A percentile compares a stretch with the other conserved stretches of the same genome.
Conservation (phyloP, 2,797 vertebrate species). For the Salmo trutta region DNA sequence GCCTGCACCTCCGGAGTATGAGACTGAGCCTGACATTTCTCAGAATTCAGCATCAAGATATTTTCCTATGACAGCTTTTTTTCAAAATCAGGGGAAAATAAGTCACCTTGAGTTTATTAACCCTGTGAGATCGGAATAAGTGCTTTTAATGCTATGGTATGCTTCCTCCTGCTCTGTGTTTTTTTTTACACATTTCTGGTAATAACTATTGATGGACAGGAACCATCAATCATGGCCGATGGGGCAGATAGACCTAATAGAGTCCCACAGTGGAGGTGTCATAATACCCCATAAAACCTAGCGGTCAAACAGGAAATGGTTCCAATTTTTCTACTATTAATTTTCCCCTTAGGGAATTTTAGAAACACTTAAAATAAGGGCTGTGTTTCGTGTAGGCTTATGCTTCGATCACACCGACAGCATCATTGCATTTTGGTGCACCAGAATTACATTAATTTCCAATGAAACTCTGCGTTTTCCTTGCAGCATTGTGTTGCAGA, state of each 20-base stretch:
- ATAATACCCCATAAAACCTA: not conserved
- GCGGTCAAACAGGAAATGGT: too few relatives aligned
- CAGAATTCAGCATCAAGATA: not conserved
- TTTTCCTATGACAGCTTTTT: slow-evolving; percentile 1
- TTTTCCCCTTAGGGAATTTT: too few relatives aligned
- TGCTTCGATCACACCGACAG: too few relatives aligned
- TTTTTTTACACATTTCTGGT: slow-evolving; percentile 3
- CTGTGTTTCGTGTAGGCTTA: too few relatives aligned
- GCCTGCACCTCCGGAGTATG: not conserved
- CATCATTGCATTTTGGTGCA: too few relatives aligned
- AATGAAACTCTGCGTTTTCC: too few relatives aligned
- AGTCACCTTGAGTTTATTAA: not conserved
- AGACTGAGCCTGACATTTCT: slow-evolving; percentile 24
- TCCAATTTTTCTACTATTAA: too few relatives aligned
- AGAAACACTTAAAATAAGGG: too few relatives aligned
- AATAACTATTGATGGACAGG: slow-evolving; percentile 22
- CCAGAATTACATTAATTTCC: too few relatives aligned
- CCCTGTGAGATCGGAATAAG: slow-evolving; percentile 2
- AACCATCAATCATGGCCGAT: slow-evolving; percentile 32
- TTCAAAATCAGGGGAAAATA: not conserved
- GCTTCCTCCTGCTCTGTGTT: slow-evolving; percentile 14
- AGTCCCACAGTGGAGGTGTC: too few relatives aligned
- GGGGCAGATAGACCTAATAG: slow-evolving; percentile 14
- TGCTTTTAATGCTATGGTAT: not conserved
- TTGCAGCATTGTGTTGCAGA: too few relatives aligned